phyloP scores from a whole-genome alignment of 2,888 invertebrate genomes.

The Podabrus alpinus region DNA sequence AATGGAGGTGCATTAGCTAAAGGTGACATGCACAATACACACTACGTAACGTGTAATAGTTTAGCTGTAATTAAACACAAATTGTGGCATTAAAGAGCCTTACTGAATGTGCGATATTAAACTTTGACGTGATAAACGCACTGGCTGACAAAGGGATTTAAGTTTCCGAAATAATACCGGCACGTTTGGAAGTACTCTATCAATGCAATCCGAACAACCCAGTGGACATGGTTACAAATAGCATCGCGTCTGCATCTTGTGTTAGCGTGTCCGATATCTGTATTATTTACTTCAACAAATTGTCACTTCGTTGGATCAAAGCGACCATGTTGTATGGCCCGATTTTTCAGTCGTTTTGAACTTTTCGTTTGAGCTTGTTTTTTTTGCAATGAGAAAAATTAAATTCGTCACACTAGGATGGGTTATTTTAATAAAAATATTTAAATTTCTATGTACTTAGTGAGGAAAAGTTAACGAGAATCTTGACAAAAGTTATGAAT shows the following conservation, averaged over 20 bases:
- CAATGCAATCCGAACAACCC: conserved; percentile 19
- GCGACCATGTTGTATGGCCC: conserved; percentile 17
- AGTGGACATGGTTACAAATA: conserved; percentile 25
- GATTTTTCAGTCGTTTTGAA: background rate
- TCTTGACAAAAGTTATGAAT: background rate
- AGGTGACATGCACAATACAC: conserved; percentile 20
- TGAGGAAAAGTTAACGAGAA: background rate
- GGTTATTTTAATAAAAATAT: background rate
- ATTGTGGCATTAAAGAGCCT: conserved; percentile 8
- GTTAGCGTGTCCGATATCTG: conserved; percentile 22
- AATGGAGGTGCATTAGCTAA: conserved; percentile 19
- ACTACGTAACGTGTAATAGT: conserved; percentile 15
- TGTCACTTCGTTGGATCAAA: conserved; percentile 23
- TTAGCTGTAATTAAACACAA: conserved; percentile 17
- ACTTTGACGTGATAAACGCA: conserved; percentile 14
- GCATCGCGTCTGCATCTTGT: conserved; percentile 25
- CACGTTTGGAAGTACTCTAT: conserved; percentile 25
- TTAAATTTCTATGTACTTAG: background rate
- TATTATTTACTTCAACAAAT: conserved; percentile 23
- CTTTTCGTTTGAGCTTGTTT: too few species aligned
- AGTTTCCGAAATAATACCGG: conserved; percentile 8
- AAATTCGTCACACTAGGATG: background rate
- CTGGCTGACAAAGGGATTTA: conserved; percentile 15
- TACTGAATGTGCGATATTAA: conserved; percentile 14
- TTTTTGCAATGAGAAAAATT: background rate